These are phyloP conservation scores for Philypnodon macrostomus DNA, from an alignment of 2,797 vertebrate species.

Conservation along the genomic window DNA sequence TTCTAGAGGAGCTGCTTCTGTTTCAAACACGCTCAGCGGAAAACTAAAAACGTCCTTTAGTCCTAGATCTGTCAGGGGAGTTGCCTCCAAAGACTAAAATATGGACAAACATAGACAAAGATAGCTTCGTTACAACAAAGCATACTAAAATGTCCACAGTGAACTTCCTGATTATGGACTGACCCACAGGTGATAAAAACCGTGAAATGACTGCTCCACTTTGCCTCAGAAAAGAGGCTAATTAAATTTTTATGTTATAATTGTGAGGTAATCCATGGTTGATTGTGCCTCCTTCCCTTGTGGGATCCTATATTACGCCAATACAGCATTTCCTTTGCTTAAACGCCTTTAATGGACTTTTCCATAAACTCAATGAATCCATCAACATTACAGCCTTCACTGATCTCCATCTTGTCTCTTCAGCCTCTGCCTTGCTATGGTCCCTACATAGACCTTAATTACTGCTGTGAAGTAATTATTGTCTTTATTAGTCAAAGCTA, in stretches of 20 bases:
- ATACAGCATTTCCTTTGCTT: constrained; percentile 69
- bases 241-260: constrained; percentile 78
- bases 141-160: constrained; percentile 64
- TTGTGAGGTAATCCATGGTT: constrained; percentile 61
- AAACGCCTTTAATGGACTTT: constrained; percentile 75
- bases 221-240: constrained; percentile 57
- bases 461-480: constrained; percentile 81
- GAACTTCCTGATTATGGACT: constrained; percentile 49
- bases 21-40: constrained; percentile 27
- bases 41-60: constrained; percentile 19
- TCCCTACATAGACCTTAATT: constrained; percentile 77
- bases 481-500: constrained; percentile 78
- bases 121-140: no score
- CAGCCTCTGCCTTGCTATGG: constrained; percentile 55
- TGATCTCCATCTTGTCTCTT: constrained; percentile 75
- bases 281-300: constrained; percentile 63
- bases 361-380: constrained; percentile 71
- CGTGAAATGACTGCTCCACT: constrained; percentile 46
- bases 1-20: constrained; percentile 19
- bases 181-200: constrained; percentile 62
- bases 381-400: no score
- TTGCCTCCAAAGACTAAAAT: constrained; percentile 43
- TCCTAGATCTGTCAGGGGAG: constrained; percentile 40
- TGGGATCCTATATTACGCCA: constrained; percentile 61
- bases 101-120: constrained; percentile 33